These are phyloP conservation scores for Phalacrocorax pelagicus DNA, from an alignment of 2,113 vertebrate genomes.

Conservation along the genomic window DNA sequence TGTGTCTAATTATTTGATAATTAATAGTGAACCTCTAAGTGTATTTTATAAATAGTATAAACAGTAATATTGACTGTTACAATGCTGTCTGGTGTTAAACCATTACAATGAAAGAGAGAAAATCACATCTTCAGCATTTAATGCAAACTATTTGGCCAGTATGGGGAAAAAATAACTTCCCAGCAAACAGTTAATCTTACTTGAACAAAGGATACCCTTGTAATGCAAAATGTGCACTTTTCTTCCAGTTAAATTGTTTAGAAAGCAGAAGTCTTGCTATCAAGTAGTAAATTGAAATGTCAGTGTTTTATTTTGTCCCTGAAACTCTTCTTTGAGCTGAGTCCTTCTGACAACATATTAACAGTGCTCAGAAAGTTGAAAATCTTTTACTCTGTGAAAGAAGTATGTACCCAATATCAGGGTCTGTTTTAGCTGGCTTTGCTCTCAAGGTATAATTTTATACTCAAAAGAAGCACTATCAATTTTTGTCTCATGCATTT, in stretches of 20 bases:
- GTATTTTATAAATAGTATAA: background rate
- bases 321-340: constrained; percentile 27
- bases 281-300: constrained; percentile 38
- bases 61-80: background rate
- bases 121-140: background rate
- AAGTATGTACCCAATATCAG: background rate
- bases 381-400: constrained; percentile 1
- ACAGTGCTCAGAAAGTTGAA: constrained; percentile 10
- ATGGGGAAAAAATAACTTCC: background rate
- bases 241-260: constrained; percentile 27
- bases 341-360: constrained; percentile 40
- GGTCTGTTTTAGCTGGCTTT: background rate
- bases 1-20: background rate
- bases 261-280: constrained; percentile 30
- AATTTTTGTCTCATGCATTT: background rate
- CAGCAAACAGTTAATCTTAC: background rate
- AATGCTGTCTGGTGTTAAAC: background rate
- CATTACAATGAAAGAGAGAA: background rate
- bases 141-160: background rate
- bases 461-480: background rate
- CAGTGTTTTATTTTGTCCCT: background rate
- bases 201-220: background rate
- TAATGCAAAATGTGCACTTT: background rate
- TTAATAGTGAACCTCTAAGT: background rate
- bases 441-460: background rate